Conservation (phyloP, 2,113 vertebrate genomes). For the Grus americana region DNA sequence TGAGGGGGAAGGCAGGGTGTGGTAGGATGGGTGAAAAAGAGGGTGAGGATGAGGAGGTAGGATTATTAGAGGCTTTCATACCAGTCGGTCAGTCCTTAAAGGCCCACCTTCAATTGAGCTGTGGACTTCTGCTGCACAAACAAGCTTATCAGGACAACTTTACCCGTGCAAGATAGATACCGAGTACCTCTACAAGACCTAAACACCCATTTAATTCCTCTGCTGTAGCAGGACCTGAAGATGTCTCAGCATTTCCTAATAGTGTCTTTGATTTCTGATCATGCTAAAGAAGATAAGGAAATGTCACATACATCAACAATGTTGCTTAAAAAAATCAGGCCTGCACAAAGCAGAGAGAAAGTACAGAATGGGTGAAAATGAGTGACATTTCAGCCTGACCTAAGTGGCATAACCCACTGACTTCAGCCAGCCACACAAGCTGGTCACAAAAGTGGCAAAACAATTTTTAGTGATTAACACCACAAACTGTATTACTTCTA, state of each 20-base stretch:
- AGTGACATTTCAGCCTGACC: not conserved
- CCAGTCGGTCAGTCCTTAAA: not conserved
- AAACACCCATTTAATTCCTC: not conserved
- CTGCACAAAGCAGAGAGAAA: not conserved
- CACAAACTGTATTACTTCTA: not conserved
- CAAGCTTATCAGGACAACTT: not conserved
- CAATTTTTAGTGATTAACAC: not conserved
- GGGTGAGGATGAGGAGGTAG: not conserved
- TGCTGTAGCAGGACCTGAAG: not conserved
- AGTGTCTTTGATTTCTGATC: not conserved
- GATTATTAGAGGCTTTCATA: not conserved
- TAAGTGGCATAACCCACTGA: not conserved
- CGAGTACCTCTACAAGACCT: not conserved
- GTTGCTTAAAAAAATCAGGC: not conserved
- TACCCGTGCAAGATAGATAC: not conserved
- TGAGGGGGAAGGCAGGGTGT: not conserved
- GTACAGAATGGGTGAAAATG: not conserved
- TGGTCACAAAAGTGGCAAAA: not conserved
- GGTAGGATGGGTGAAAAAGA: not conserved
- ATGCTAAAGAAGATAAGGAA: not conserved
- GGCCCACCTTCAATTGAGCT: not conserved
- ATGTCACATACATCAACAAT: not conserved
- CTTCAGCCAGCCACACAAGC: not conserved
- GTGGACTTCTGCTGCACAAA: not conserved
- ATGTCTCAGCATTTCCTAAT: not conserved